phyloP scores from a whole-genome alignment of 2,888 invertebrate species.

The Lepidocyrtoides sp. region DNA sequence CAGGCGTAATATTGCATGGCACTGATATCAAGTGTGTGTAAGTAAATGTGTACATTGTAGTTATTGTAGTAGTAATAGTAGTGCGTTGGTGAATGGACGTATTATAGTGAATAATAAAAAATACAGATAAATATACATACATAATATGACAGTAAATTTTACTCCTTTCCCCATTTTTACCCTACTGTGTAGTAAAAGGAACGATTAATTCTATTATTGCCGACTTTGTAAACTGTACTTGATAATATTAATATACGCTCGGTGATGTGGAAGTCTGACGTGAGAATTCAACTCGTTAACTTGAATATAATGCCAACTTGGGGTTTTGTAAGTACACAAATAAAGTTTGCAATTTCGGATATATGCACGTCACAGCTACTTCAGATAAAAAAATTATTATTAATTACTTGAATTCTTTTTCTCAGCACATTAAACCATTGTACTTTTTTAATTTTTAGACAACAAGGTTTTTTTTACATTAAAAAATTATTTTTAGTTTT shows the following conservation, averaged over 20 bases:
- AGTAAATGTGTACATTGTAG: not conserved
- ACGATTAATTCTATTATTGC: not conserved
- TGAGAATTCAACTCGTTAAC: not conserved
- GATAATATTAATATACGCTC: no score
- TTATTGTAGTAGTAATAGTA: not conserved
- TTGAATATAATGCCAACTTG: no score
- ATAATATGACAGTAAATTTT: not conserved
- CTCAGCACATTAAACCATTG: no score
- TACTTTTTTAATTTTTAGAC: no score
- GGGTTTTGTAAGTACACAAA: no score
- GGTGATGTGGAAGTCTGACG: not conserved
- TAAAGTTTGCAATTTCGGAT: no score
- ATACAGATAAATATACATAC: not conserved
- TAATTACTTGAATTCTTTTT: no score
- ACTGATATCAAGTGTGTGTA: constrained; percentile 22
- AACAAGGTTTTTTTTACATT: no score
- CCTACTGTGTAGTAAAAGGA: not conserved
- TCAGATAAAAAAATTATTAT: no score
- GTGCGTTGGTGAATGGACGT: not conserved
- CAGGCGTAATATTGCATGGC: constrained; percentile 11
- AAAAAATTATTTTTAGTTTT: no score
- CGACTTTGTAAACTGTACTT: not conserved
- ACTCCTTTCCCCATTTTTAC: not conserved
- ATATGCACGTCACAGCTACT: no score
- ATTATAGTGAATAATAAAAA: not conserved